A percentile compares a stretch with the other conserved stretches of the same genome.
These are phyloP conservation scores for Aphidoletes aphidimyza DNA, from an alignment of 2,888 invertebrate genomes.

Conservation along the genomic window DNA sequence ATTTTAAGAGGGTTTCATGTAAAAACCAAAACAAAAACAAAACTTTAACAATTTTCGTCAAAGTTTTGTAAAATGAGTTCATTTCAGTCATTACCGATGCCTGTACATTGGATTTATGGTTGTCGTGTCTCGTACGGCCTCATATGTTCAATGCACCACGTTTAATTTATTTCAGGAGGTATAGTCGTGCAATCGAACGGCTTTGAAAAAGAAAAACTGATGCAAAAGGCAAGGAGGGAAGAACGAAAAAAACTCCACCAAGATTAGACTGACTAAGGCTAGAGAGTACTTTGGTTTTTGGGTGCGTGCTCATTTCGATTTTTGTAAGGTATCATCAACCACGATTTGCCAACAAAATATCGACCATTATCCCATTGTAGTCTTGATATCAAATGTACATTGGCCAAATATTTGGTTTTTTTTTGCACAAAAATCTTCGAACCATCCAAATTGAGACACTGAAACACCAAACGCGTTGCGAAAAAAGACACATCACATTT, in stretches of 20 bases:
- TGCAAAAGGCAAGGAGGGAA: too few species aligned
- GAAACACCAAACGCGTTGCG: too few species aligned
- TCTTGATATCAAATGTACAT: not conserved
- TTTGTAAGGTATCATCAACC: too few species aligned
- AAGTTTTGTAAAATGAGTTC: slow-evolving; percentile 10
- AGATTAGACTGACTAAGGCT: slow-evolving; percentile 27
- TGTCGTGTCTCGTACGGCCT: not conserved
- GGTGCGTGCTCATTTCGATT: too few species aligned
- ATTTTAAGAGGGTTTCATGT: not conserved
- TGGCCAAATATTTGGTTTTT: slow-evolving; percentile 8
- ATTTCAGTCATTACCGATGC: slow-evolving; percentile 22
- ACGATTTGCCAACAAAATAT: too few species aligned
- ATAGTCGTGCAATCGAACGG: slow-evolving; percentile 13
- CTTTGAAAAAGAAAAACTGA: too few species aligned
- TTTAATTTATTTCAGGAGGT: not conserved
- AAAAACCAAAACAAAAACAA: slow-evolving; percentile 4
- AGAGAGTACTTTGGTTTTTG: too few species aligned
- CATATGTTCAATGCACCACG: slow-evolving; percentile 21
- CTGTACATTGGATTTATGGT: not conserved
- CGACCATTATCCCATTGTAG: not conserved
- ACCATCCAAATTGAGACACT: too few species aligned
- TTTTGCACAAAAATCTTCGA: too few species aligned
- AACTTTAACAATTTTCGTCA: slow-evolving; percentile 46
- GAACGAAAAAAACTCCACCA: too few species aligned
- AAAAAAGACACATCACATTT: too few species aligned